Percentiles rank a stretch among this genome's conserved stretches.
Conservation (phyloP, 2,113 vertebrate genomes). For the Pseudorasbora parva region DNA sequence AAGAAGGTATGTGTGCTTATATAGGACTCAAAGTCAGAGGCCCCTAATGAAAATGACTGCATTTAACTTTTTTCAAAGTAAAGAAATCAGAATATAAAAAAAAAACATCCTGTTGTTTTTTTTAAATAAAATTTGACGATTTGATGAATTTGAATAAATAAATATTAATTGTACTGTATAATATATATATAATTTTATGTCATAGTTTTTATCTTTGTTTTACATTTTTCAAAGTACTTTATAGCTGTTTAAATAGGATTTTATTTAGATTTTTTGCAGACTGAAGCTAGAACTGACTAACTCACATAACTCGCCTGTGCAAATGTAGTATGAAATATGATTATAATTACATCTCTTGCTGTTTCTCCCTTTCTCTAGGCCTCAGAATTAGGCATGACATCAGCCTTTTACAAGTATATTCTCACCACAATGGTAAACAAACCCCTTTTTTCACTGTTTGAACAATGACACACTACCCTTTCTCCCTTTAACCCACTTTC, state of each 20-base stretch:
- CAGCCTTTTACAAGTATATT: constrained; percentile 92
- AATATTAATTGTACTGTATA: too few species aligned
- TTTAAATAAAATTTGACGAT: neutral
- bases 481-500: constrained; percentile 11
- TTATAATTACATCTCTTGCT: neutral
- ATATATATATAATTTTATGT: neutral
- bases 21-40: neutral
- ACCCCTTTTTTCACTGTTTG: constrained; percentile 9
- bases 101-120: too few species aligned
- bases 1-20: constrained; percentile 76
- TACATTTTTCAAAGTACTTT: neutral
- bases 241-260: neutral
- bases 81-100: too few species aligned
- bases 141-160: neutral
- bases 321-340: neutral
- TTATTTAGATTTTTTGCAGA: neutral
- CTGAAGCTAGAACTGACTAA: too few species aligned
- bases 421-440: constrained; percentile 87
- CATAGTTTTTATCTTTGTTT: neutral
- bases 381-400: constrained; percentile 88
- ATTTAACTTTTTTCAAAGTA: neutral
- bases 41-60: neutral
- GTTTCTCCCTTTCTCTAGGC: constrained; percentile 69
- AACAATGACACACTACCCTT: constrained; percentile 38
- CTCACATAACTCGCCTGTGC: neutral